Base-by-base conservation (phyloP, 2,888 invertebrate genomes). In the Helleia helle region DNA sequence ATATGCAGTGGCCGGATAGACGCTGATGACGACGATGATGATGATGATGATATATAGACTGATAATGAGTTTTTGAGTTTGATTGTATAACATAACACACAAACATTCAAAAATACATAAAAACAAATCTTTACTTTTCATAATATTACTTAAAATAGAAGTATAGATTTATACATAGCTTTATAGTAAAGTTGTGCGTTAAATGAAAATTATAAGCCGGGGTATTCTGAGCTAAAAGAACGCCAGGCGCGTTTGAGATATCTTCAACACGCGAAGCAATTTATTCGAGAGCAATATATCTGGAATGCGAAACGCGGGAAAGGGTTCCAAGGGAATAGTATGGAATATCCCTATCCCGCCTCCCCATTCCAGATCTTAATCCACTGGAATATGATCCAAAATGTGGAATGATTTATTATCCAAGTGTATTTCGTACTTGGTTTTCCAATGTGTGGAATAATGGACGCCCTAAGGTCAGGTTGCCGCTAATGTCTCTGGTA, bases 211-310 rank as follows among this genome's bases (percentile, higher is more conserved):
- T 22, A 22, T 5, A 22, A 3, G 22, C 22, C 8, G 2, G 8
- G 5, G 22, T 22, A 22, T 22, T 22, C 2, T 22, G 22, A 22
- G 8, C 6, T 34, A 38, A 44, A 44, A 38, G 38, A 26, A 31
- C 40, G 29, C 18, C 17, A 9, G 12, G 34, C 44, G 8, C 13
- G 27, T 22, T 29, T 18, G 15, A 18, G 34, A 28, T 38, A 14
- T 36, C 27, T 38, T 12, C 22, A 39, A 36, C 25, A 30, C 17
- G 31, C 37, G 18, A 36, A 47, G 42, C 43, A 45, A 49, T 45
- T 47, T 49, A 47, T 49, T 47, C 45, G 40, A 43, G 34, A 38
- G 40, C 47, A 43, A 49, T 47, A 45, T 42, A 49, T 47, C 42
- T 40, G 30, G 36, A 41, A 39, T 47, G 44, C 18, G 22, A 28